Evolutionary conservation across 2,797 vertebrate species (phyloP).

Genomic region (Betta splendens): DNA sequence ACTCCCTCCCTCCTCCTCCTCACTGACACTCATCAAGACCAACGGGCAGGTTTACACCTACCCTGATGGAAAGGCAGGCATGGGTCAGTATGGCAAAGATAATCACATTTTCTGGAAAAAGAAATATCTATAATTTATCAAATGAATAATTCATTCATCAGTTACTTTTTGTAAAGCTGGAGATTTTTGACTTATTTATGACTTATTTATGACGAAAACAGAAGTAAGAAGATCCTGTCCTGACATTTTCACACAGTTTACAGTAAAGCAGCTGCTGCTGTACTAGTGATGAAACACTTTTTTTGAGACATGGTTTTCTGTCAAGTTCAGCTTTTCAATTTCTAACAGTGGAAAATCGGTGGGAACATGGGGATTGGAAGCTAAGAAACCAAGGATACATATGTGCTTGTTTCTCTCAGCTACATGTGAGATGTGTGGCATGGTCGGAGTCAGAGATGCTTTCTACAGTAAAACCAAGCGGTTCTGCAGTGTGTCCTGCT

Average conservation of each 20-base stretch:
- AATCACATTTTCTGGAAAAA: not conserved
- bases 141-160: too few relatives aligned
- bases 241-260: not conserved
- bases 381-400: not conserved
- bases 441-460: constrained; percentile 95
- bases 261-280: not conserved
- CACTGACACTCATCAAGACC: constrained; percentile 94
- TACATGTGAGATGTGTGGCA: constrained; percentile 97
- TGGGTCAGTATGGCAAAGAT: constrained; percentile 82
- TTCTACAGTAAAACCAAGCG: constrained; percentile 98
- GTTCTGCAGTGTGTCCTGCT: constrained; percentile 97
- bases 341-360: not conserved
- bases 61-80: constrained; percentile 94
- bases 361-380: too few relatives aligned
- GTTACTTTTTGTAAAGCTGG: too few relatives aligned
- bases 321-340: too few relatives aligned
- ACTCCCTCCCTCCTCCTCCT: constrained; percentile 64
- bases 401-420: constrained; percentile 71
- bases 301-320: too few relatives aligned
- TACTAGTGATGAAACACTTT: not conserved
- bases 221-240: not conserved
- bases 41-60: constrained; percentile 97
- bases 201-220: too few relatives aligned
- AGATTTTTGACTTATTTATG: too few relatives aligned
- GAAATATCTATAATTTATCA: too few relatives aligned